Percentiles rank a stretch among this genome's conserved stretches.
Conservation (phyloP, 2,888 invertebrate genomes). For the Coenonympha glycerion region DNA sequence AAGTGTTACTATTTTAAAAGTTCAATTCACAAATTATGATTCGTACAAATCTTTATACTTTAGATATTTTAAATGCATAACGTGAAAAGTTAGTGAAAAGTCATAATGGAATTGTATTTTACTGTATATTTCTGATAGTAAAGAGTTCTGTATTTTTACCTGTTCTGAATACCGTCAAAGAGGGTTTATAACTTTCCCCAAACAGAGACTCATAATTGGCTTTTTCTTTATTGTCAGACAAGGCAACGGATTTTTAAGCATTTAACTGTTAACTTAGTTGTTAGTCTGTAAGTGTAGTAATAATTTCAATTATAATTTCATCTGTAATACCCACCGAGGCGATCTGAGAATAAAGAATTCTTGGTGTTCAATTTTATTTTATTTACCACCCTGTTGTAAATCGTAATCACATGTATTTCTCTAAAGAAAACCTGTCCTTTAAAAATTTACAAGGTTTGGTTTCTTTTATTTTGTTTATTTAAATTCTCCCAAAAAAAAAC, state of each 20-base stretch:
- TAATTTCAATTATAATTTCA: neutral
- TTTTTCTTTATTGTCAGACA: neutral
- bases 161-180: too few relatives aligned
- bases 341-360: constrained; percentile 21
- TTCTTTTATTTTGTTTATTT: neutral
- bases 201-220: too few relatives aligned
- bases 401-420: neutral
- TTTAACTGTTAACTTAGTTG: constrained; percentile 5
- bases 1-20: neutral
- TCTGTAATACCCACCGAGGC: constrained; percentile 21
- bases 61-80: neutral
- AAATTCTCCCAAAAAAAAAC: constrained; percentile 23
- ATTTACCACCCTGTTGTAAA: neutral
- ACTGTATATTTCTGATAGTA: too few relatives aligned
- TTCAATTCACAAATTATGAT: neutral
- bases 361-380: constrained; percentile 3
- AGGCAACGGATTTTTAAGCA: neutral
- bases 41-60: neutral
- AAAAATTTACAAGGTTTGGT: neutral
- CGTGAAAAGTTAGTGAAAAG: too few relatives aligned
- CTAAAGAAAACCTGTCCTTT: neutral
- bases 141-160: too few relatives aligned
- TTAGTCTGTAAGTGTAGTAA: neutral
- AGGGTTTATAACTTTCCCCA: too few relatives aligned
- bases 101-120: too few relatives aligned